Evolutionary conservation across 1,140 invertebrate genomes (phyloP).

Genomic region (Pemphigus obesinymphae): DNA sequence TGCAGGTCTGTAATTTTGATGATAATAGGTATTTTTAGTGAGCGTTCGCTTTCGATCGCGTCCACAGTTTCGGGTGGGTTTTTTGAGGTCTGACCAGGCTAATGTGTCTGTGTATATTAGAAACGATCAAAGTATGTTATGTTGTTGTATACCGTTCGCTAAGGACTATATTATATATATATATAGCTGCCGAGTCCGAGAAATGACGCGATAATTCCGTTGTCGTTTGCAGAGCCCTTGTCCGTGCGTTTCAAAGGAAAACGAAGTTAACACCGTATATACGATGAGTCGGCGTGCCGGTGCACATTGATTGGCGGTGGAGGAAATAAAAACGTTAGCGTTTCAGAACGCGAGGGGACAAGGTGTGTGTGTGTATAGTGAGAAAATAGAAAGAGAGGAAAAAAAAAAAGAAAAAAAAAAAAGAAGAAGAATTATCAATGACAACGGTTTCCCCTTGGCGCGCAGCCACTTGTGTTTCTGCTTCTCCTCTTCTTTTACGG

Average conservation of each 20-base stretch:
- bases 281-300: neutral
- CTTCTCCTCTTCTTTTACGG: constrained; percentile 21
- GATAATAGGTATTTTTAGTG: too few species aligned
- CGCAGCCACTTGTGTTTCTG: neutral
- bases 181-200: too few species aligned
- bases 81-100: neutral
- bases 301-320: constrained; percentile 28
- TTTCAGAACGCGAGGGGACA: neutral
- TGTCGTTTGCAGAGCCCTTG: constrained; percentile 19
- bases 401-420: too few species aligned
- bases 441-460: constrained; percentile 37
- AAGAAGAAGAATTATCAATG: constrained; percentile 37
- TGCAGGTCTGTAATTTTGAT: too few species aligned
- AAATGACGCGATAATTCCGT: neutral
- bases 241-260: constrained; percentile 5
- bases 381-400: constrained; percentile 16
- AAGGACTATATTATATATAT: too few species aligned
- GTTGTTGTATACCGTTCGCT: neutral
- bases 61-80: neutral
- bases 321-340: constrained; percentile 35
- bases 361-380: neutral
- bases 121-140: neutral
- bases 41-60: too few species aligned
- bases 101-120: too few species aligned
- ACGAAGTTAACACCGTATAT: neutral